phyloP scores from a whole-genome alignment of 2,888 invertebrate genomes.

The Macrosoma leucophasiata region DNA sequence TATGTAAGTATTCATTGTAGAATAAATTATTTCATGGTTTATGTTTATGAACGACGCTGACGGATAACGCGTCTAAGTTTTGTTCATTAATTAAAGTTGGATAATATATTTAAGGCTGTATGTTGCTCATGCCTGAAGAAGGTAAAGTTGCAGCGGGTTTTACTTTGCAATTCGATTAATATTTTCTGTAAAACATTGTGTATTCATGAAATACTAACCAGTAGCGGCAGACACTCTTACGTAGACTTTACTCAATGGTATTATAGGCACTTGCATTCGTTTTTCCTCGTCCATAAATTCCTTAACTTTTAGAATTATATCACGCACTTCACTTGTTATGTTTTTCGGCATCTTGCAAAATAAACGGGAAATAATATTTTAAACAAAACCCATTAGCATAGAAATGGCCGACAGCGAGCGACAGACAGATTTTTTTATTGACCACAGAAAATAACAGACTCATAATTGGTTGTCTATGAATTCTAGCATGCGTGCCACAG shows the following conservation, averaged over 20 bases:
- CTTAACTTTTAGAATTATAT: conserved; percentile 65
- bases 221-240: conserved; percentile 65
- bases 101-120: too few species aligned
- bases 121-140: too few species aligned
- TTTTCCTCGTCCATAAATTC: conserved; percentile 71
- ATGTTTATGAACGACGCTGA: background rate
- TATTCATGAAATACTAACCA: conserved; percentile 42
- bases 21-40: background rate
- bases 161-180: too few species aligned
- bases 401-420: conserved; percentile 28
- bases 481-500: too few species aligned
- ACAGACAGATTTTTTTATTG: too few species aligned
- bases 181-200: too few species aligned
- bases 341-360: conserved; percentile 62
- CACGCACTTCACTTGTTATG: conserved; percentile 65
- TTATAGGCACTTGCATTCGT: conserved; percentile 69
- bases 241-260: conserved; percentile 66
- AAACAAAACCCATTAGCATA: conserved; percentile 23
- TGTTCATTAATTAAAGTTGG: background rate
- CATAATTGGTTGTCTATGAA: too few species aligned
- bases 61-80: background rate
- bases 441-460: too few species aligned
- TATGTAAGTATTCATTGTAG: background rate
- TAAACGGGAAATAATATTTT: conserved; percentile 4
- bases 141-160: too few species aligned